Evolutionary conservation across 2,888 invertebrate species (phyloP).

Genomic region (Schizotus pectinicornis): DNA sequence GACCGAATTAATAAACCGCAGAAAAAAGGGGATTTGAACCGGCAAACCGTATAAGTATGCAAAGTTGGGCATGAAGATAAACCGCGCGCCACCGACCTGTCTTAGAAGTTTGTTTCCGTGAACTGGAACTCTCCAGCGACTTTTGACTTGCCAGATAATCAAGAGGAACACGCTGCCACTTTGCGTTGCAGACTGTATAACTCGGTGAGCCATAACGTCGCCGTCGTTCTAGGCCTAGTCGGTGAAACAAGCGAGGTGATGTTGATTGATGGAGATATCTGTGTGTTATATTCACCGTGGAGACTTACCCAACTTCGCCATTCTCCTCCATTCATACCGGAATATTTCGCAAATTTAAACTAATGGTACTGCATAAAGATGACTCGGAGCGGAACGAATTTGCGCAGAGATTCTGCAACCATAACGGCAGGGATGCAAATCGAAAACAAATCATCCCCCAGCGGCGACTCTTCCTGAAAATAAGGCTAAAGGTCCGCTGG

Average conservation of each 20-base stretch:
- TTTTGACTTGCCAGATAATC: conserved; percentile 27
- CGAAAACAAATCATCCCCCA: no score
- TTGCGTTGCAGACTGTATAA: conserved; percentile 20
- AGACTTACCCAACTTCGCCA: conserved; percentile 27
- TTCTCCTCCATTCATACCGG: conserved; percentile 26
- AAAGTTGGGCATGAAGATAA: conserved; percentile 24
- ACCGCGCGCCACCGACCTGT: conserved; percentile 20
- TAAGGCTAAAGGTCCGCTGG: no score
- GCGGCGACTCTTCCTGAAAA: no score
- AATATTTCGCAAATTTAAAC: conserved; percentile 31
- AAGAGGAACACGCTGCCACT: conserved; percentile 25
- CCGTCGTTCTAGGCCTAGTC: conserved; percentile 16
- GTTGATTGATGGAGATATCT: conserved; percentile 34
- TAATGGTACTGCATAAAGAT: conserved; percentile 28
- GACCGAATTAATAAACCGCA: no score
- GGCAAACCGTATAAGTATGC: conserved; percentile 8
- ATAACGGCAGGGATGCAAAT: no score
- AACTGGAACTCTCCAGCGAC: conserved; percentile 27
- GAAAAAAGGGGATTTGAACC: no score
- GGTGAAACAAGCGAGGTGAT: conserved; percentile 27
- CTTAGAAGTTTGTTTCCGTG: conserved; percentile 24
- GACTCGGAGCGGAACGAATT: conserved; percentile 14
- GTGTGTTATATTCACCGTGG: conserved; percentile 30
- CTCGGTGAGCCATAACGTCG: conserved; percentile 24
- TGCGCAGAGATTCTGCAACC: neutral